Percentiles rank a stretch among this genome's conserved stretches.
These are phyloP conservation scores for Crossoptilon crossoptilon DNA, from an alignment of 2,797 vertebrate genomes.

Conservation along the genomic window DNA sequence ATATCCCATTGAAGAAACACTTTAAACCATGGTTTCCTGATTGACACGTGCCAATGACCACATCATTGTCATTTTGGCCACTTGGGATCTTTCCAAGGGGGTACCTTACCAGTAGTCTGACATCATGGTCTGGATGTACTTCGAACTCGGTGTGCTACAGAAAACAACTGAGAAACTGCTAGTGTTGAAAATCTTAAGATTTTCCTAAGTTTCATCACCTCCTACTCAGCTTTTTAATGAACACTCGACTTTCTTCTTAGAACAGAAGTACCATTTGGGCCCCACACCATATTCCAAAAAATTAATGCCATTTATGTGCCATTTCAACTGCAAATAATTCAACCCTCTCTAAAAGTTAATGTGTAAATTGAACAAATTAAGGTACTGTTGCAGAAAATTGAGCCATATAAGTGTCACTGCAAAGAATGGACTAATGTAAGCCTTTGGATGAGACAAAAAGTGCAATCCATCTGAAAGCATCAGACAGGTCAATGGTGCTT, in stretches of 20 bases:
- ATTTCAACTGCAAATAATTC: conserved; percentile 34
- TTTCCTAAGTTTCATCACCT: not conserved
- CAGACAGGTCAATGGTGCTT: not conserved
- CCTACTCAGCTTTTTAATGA: not conserved
- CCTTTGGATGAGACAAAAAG: not conserved
- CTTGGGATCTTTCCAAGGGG: not conserved
- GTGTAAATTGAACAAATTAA: conserved; percentile 30
- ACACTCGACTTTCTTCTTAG: not conserved
- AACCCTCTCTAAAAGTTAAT: not conserved
- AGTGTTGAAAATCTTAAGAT: not conserved
- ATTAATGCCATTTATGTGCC: not conserved
- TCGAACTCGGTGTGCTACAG: not conserved
- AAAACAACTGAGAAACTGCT: not conserved
- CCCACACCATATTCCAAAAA: not conserved
- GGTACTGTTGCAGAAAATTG: conserved; percentile 26
- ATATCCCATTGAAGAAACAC: not conserved
- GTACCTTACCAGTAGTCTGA: not conserved
- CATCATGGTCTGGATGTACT: not conserved
- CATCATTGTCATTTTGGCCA: not conserved
- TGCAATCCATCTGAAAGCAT: fast-evolving
- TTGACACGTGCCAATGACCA: fast-evolving
- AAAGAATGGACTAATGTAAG: not conserved
- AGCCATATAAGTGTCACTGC: not conserved
- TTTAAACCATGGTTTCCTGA: not conserved
- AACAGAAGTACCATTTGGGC: not conserved